A percentile compares a stretch with the other conserved stretches of the same genome.
Conservation (phyloP, 1,140 invertebrate genomes). For the Drosophila miranda region DNA sequence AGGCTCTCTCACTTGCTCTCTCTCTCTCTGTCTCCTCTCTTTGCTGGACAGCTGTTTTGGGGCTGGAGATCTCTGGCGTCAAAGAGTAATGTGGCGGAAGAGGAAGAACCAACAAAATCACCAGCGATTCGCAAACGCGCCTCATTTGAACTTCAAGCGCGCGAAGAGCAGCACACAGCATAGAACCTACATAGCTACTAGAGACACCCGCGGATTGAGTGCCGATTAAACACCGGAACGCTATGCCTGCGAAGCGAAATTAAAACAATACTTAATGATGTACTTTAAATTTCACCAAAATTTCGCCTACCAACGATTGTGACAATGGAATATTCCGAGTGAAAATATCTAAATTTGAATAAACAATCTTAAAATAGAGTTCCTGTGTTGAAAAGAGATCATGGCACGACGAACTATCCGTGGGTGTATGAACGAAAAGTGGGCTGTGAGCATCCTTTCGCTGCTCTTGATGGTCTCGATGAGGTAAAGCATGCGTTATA, state of each 20-base stretch:
- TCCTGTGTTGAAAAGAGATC: conserved; percentile 23
- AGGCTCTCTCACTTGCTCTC: conserved; percentile 6
- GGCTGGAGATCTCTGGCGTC: conserved; percentile 46
- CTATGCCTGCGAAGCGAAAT: conserved; percentile 13
- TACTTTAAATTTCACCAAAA: conserved; percentile 21
- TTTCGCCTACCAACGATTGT: conserved; percentile 8
- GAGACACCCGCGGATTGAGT: conserved; percentile 62
- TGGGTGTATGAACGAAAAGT: conserved; percentile 5
- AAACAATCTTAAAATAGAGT: conserved; percentile 33
- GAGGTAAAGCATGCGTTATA: conserved; percentile 17
- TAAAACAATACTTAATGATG: conserved; percentile 45
- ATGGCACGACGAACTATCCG: conserved; percentile 1
- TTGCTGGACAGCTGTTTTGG: conserved; percentile 50
- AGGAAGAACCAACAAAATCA: conserved; percentile 43
- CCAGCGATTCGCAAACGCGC: conserved; percentile 64
- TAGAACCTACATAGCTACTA: neutral
- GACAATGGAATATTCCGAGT: conserved; percentile 18
- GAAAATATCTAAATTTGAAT: conserved; percentile 22
- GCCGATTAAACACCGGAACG: conserved; percentile 46
- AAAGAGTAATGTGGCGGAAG: conserved; percentile 34
- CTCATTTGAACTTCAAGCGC: conserved; percentile 79
- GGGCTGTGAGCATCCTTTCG: conserved; percentile 8
- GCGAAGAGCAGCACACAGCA: conserved; percentile 70
- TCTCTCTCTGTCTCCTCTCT: conserved; percentile 18
- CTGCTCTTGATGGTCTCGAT: conserved; percentile 8